Evolutionary conservation across 2,888 invertebrate genomes (phyloP).

Genomic region (Perdita meconis): DNA sequence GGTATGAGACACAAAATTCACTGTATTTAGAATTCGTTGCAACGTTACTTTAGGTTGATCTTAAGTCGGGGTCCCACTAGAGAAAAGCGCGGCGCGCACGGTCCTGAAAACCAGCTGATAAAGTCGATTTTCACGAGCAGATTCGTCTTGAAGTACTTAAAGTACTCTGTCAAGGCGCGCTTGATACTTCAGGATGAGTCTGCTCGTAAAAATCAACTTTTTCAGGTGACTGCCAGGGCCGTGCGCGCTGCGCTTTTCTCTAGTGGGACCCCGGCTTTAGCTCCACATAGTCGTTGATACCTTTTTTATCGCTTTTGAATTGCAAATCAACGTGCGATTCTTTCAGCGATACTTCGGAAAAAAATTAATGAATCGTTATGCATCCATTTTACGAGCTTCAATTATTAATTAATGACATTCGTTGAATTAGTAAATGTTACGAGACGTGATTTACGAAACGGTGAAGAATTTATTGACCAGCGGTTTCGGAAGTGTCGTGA

Average conservation of each 20-base stretch:
- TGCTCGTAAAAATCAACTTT: too few species aligned
- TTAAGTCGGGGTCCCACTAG: too few species aligned
- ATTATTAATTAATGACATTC: not conserved
- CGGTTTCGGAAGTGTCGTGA: not conserved
- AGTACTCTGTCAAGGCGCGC: too few species aligned
- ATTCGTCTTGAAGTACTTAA: too few species aligned
- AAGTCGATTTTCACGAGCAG: too few species aligned
- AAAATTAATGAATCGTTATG: not conserved
- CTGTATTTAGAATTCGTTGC: slow-evolving; percentile 9
- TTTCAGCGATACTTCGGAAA: not conserved
- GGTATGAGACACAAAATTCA: slow-evolving; percentile 42
- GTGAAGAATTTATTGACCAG: not conserved
- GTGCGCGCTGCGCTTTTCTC: too few species aligned
- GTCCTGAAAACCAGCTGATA: too few species aligned
- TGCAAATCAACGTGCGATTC: not conserved
- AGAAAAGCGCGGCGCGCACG: too few species aligned
- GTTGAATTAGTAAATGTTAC: not conserved
- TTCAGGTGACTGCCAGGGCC: too few species aligned
- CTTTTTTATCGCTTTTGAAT: slow-evolving; percentile 4
- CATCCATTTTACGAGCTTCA: not conserved
- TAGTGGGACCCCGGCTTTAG: too few species aligned
- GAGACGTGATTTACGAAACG: not conserved
- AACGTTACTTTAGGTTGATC: not conserved
- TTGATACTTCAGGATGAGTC: too few species aligned
- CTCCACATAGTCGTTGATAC: slow-evolving; percentile 1